Base-by-base conservation (phyloP, 2,113 vertebrate genomes). In the Lamprotornis superbus region DNA sequence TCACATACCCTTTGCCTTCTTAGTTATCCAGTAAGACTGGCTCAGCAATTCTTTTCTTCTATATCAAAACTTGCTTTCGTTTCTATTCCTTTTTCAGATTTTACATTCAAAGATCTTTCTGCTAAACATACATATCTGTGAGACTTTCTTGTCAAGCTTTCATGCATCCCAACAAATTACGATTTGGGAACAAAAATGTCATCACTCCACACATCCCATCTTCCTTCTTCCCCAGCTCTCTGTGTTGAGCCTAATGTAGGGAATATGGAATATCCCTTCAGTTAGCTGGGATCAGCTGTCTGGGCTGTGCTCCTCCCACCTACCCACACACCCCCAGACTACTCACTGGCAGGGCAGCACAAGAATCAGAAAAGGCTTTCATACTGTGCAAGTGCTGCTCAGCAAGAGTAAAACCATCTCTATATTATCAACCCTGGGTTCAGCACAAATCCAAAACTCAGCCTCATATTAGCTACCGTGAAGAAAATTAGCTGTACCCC, bases 261-360 rank as follows among this genome's bases (percentile, higher is more conserved):
- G 6, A 59, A 33, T 40, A 39, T 35, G 17, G n/a, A 27, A 22
- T 25, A 61, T 21, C 6, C 13, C 39, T 75, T 40, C 12, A 15
- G 30, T 47, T 14, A 68, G 5, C 3, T 61, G 39, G 17, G 30
- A n/a, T 47, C 47, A 61, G n/a, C 47, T 83, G n/a, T 44, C 39
- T 46, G 0, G 0, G 20, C 9, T 53, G 6, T 46, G 9, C 6
- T 11, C 8, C 7, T 60, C 20, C 5, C 19, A 59, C 3, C 10
- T 52, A 15, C 3, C 10, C 44, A 15, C 9, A 12, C 11, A 60
- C 5, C 5, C 16, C 30, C 13, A 46, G 20, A 35, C 42, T 42
- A 9, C 11, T 18, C 46, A n/a, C 14, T 37, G 33, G 10, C 23
- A 53, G 9, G 7, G 23, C 39, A 44, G 15, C 19, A n/a, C 15